Conservation (phyloP, 2,888 invertebrate genomes). For the Laspeyria flexula region DNA sequence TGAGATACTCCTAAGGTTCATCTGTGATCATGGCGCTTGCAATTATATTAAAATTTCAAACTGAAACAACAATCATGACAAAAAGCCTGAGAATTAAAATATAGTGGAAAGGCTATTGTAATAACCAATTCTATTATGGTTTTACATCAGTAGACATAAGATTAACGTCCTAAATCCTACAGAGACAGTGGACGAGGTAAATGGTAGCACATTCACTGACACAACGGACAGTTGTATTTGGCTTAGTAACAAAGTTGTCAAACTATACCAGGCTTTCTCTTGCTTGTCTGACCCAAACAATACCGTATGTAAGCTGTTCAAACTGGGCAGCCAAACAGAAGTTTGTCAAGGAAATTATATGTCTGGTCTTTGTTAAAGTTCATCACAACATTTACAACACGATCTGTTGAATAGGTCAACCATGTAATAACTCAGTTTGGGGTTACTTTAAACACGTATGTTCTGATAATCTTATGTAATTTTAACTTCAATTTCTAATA, state of each 20-base stretch:
- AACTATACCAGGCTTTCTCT: slow-evolving; percentile 25
- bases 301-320: slow-evolving; percentile 15
- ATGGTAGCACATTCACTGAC: slow-evolving; percentile 21
- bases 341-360: neutral
- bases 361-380: neutral
- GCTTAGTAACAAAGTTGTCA: slow-evolving; percentile 32
- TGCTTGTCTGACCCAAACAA: slow-evolving; percentile 24
- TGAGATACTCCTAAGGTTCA: too few species aligned
- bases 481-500: too few species aligned
- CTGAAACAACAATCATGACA: too few species aligned
- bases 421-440: neutral
- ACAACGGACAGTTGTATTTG: slow-evolving; percentile 17
- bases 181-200: neutral
- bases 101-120: too few species aligned
- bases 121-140: too few species aligned
- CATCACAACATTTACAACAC: neutral
- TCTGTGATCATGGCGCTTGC: too few species aligned
- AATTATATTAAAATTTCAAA: too few species aligned
- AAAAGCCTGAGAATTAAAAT: too few species aligned
- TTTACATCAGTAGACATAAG: too few species aligned
- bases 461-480: too few species aligned
- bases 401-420: neutral
- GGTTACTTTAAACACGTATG: too few species aligned
- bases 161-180: too few species aligned
- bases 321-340: neutral